Conservation (phyloP, 2,888 invertebrate species). For the Drosophila diplacantha region DNA sequence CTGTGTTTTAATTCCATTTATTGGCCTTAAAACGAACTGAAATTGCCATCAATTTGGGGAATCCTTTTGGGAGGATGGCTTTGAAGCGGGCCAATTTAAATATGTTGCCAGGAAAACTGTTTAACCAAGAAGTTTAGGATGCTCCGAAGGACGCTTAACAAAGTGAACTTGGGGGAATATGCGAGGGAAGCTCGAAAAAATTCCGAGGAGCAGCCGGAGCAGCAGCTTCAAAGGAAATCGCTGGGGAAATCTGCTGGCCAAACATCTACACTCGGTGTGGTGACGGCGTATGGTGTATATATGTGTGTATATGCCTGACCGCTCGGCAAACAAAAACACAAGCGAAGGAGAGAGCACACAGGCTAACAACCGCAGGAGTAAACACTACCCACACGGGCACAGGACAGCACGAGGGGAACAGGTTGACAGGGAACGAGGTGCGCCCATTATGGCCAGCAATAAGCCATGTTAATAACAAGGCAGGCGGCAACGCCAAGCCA, state of each 20-base stretch:
- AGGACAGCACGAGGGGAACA: not conserved
- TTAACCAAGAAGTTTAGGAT: slow-evolving; percentile 47
- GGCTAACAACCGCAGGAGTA: slow-evolving; percentile 62
- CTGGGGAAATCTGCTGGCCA: slow-evolving; percentile 65
- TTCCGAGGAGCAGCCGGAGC: not conserved
- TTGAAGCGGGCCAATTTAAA: slow-evolving; percentile 28
- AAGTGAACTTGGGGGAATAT: slow-evolving; percentile 59
- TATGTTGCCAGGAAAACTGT: slow-evolving; percentile 42
- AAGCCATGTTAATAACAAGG: slow-evolving; percentile 69
- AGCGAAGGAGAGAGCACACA: slow-evolving; percentile 41
- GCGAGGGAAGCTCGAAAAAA: slow-evolving; percentile 13
- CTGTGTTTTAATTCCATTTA: slow-evolving; percentile 54
- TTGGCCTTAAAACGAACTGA: slow-evolving; percentile 23
- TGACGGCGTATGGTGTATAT: not conserved
- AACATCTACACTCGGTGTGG: slow-evolving; percentile 44
- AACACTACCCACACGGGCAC: slow-evolving; percentile 41
- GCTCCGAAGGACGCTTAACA: slow-evolving; percentile 47
- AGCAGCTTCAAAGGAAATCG: slow-evolving; percentile 58
- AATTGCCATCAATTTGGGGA: slow-evolving; percentile 16
- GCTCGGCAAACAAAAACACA: slow-evolving; percentile 56
- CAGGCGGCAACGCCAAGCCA: slow-evolving; percentile 21
- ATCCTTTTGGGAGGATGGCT: slow-evolving; percentile 3
- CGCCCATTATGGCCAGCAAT: slow-evolving; percentile 63
- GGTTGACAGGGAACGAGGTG: slow-evolving; percentile 49
- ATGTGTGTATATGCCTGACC: slow-evolving; percentile 30